Evolutionary conservation across 2,113 vertebrate genomes (phyloP).

Genomic region (Pithys albifrons): DNA sequence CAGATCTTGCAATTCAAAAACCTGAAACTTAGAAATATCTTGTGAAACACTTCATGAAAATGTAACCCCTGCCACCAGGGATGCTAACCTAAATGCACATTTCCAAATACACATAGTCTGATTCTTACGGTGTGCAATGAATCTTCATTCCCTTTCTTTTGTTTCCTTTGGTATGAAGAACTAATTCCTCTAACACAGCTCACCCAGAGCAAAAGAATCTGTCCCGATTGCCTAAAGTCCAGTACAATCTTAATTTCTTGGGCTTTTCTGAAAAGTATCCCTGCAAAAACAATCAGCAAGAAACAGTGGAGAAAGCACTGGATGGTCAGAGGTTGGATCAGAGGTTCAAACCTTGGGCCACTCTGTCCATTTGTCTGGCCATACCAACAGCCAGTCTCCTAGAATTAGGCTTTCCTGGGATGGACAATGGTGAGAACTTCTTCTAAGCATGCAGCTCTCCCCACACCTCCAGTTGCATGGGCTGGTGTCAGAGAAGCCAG

Average conservation of each 20-base stretch:
- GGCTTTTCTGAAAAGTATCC: neutral
- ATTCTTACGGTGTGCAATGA: neutral
- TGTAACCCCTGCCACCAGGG: neutral
- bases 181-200: neutral
- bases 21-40: neutral
- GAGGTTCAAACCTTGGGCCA: neutral
- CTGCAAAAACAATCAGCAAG: neutral
- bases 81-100: neutral
- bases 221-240: neutral
- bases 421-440: neutral
- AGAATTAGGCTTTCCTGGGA: neutral
- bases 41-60: neutral
- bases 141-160: neutral
- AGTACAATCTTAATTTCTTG: neutral
- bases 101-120: neutral
- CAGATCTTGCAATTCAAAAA: neutral
- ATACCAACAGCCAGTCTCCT: neutral
- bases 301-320: neutral
- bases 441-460: neutral
- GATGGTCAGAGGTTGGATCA: neutral
- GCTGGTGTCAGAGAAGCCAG: neutral
- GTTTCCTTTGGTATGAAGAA: neutral
- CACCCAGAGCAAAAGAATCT: neutral
- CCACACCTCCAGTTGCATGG: fast-evolving
- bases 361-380: neutral